Evolutionary conservation across 2,113 vertebrate species (phyloP).

Genomic region (Raphicerus campestris): DNA sequence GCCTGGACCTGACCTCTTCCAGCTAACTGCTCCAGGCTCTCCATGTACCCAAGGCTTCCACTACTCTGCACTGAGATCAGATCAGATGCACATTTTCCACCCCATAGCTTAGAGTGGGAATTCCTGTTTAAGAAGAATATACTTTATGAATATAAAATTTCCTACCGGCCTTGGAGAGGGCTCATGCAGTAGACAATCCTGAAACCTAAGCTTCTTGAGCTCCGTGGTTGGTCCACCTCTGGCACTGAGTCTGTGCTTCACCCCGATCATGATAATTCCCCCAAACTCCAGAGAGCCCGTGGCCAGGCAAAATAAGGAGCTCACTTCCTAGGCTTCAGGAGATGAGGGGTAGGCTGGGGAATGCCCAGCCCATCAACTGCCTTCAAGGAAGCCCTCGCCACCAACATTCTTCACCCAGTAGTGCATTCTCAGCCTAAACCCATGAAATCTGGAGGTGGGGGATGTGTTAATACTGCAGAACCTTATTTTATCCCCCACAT

Average conservation of each 20-base stretch:
- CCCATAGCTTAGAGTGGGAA: background rate
- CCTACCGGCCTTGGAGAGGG: background rate
- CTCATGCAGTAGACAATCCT: background rate
- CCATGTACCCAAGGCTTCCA: background rate
- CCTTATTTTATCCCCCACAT: background rate
- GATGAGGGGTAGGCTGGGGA: rapidly evolving
- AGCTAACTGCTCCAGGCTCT: background rate
- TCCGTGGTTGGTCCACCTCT: background rate
- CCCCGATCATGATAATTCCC: background rate
- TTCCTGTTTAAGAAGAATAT: background rate
- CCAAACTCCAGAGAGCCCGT: background rate
- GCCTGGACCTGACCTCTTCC: background rate
- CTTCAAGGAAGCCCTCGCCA: background rate
- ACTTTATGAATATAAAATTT: background rate
- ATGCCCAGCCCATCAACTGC: background rate
- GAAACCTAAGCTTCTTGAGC: background rate
- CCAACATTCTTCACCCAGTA: background rate
- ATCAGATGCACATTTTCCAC: background rate
- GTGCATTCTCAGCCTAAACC: background rate
- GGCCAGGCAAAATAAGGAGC: background rate
- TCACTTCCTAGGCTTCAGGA: background rate
- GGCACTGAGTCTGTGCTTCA: background rate
- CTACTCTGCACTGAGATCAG: background rate
- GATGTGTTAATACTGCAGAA: background rate
- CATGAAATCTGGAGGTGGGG: background rate